These are phyloP conservation scores for Lophochroa leadbeateri DNA, from an alignment of 2,113 vertebrate genomes.

Conservation along the genomic window DNA sequence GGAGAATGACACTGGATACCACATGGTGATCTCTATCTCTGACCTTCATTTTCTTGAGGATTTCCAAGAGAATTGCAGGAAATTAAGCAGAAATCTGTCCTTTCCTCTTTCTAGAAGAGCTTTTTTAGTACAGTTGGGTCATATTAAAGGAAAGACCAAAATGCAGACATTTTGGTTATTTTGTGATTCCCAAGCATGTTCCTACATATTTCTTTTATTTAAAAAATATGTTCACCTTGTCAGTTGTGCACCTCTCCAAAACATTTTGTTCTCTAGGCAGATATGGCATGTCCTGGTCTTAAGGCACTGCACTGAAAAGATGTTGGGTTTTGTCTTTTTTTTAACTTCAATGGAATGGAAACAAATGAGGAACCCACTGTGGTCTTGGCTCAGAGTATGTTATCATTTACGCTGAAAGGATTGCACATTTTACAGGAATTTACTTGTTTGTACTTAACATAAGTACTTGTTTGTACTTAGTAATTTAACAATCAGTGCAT, in stretches of 20 bases:
- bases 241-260: background rate
- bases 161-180: background rate
- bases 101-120: background rate
- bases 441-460: background rate
- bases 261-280: background rate
- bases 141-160: background rate
- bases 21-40: background rate
- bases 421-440: background rate
- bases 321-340: background rate
- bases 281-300: background rate
- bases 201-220: background rate
- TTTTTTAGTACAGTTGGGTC: background rate
- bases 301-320: background rate
- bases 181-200: background rate
- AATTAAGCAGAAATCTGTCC: background rate
- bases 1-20: background rate
- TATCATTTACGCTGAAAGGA: background rate
- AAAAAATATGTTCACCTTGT: background rate
- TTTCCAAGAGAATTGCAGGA: background rate
- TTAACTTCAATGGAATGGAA: background rate
- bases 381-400: background rate
- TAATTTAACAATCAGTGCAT: background rate
- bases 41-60: background rate
- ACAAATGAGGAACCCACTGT: background rate
- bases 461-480: background rate